Percentiles rank a stretch among this genome's conserved stretches.
These are phyloP conservation scores for Spodoptera littoralis DNA, from an alignment of 2,888 invertebrate genomes.

Conservation along the genomic window DNA sequence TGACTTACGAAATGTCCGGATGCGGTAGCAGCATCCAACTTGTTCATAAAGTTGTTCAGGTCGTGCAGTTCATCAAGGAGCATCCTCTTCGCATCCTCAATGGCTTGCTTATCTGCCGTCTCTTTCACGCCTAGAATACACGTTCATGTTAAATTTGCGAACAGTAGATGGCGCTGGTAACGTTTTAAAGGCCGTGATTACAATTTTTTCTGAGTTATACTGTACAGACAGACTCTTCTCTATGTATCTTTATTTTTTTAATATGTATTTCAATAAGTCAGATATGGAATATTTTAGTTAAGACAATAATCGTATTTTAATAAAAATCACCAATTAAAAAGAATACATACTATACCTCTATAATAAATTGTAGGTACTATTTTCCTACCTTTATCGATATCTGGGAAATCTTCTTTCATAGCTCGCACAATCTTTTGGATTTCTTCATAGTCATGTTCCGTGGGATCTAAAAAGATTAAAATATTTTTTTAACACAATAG, in stretches of 20 bases:
- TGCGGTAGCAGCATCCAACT: conserved; percentile 54
- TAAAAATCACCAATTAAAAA: no score
- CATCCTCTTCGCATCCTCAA: conserved; percentile 69
- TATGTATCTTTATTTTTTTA: no score
- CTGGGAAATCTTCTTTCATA: conserved; percentile 69
- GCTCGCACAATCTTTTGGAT: conserved; percentile 60
- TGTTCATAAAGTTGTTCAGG: conserved; percentile 65
- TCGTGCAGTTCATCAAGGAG: conserved; percentile 73
- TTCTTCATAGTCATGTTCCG: conserved; percentile 81
- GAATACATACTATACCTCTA: no score
- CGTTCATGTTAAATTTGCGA: no score
- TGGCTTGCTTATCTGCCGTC: conserved; percentile 66
- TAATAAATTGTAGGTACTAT: no score
- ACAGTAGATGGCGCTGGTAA: no score
- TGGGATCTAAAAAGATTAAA: conserved; percentile 83
- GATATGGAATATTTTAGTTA: no score
- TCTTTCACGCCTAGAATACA: conserved; percentile 69
- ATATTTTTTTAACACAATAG: background rate
- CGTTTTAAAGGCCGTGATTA: no score
- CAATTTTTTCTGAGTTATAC: no score
- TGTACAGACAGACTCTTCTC: no score
- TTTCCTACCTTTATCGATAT: conserved; percentile 66
- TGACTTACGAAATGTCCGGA: conserved; percentile 65
- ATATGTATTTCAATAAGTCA: no score
- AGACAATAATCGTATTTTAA: no score